Base-by-base conservation (phyloP, 2,888 invertebrate genomes). In the Sarcophaga variegata region DNA sequence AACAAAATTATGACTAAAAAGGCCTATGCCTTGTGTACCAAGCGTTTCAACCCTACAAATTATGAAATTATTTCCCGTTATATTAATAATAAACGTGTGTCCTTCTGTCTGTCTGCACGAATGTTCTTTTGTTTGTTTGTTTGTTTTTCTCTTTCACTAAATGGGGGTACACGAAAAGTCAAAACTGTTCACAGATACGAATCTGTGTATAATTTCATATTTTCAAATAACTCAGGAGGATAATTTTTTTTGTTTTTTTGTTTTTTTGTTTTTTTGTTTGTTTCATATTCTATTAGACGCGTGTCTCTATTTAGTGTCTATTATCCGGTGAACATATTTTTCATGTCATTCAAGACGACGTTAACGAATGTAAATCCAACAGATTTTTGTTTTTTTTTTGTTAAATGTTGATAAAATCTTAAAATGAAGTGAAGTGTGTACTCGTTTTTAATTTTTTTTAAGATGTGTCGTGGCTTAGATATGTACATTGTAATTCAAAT, bases 21-120 rank as follows among this genome's bases (percentile, higher is more conserved):
- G 37, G 37, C 37, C 37, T 37, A 37, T 37, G 37, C 6, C 1
- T 0, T 0, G 37, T 2, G 8, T 37, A 49, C 14, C 49, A 14
- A 14, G 14, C 12, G 17, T 81, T 83, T 82, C 90, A 90, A 91
- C 93, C 93, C 91, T 91, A 90, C 90, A 91, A 93, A 92, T 93
- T 93, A 93, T 93, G 93, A 93, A 93, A 93, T 93, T 92, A 93
- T 92, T 92, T 93, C 91, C 90, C 92, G 92, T 93, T 67, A 78
- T 63, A 92, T 92, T 92, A 90, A 78, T 63, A 92, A 92, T 92
- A 90, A 90, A 89, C 89, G 88, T 88, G 85, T 37, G 37, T 37
- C 37, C 37, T 27, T 27, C 87, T 88, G 88, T 87, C 14, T 88
- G 88, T 87, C 14, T 88, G 87, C 80, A 69, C 63, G 27, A 20